These are phyloP conservation scores for Lepeophtheirus nordmannii DNA, from an alignment of 2,888 invertebrate species.

Conservation along the genomic window DNA sequence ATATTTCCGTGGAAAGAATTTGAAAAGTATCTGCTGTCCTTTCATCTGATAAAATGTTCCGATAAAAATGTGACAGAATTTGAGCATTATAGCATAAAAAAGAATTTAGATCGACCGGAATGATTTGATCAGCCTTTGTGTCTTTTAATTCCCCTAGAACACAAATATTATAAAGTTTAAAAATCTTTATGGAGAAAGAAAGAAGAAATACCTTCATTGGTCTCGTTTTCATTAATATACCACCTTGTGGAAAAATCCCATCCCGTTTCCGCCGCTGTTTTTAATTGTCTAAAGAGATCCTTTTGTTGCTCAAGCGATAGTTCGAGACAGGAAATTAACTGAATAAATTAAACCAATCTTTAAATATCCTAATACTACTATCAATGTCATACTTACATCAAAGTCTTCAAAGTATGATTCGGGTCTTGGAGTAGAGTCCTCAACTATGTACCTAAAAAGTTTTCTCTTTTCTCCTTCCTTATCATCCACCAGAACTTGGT, in stretches of 20 bases:
- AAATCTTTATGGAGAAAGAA: neutral
- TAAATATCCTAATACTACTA: no score
- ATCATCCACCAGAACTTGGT: slow-evolving; percentile 31
- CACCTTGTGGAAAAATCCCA: slow-evolving; percentile 91
- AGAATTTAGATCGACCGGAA: slow-evolving; percentile 68
- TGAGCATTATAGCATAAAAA: slow-evolving; percentile 54
- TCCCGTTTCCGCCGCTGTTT: slow-evolving; percentile 81
- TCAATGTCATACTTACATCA: slow-evolving; percentile 30
- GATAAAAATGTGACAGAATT: slow-evolving; percentile 31
- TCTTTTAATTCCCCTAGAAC: slow-evolving; percentile 45
- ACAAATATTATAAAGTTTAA: neutral
- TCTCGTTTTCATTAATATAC: slow-evolving; percentile 45
- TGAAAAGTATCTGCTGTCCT: neutral
- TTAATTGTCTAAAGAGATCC: slow-evolving; percentile 61
- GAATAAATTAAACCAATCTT: no score
- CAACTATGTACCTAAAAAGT: neutral
- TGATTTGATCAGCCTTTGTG: slow-evolving; percentile 49
- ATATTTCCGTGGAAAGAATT: slow-evolving; percentile 23
- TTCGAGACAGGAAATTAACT: neutral
- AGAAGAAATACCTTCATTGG: neutral
- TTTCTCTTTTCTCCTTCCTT: neutral
- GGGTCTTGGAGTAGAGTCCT: slow-evolving; percentile 54
- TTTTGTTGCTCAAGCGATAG: slow-evolving; percentile 35
- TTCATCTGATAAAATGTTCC: slow-evolving; percentile 39
- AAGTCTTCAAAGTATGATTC: slow-evolving; percentile 61